Percentiles rank a stretch among this genome's conserved stretches.
phyloP scores from a whole-genome alignment of 2,797 vertebrate species.

The Chaetophractus vellerosus region DNA sequence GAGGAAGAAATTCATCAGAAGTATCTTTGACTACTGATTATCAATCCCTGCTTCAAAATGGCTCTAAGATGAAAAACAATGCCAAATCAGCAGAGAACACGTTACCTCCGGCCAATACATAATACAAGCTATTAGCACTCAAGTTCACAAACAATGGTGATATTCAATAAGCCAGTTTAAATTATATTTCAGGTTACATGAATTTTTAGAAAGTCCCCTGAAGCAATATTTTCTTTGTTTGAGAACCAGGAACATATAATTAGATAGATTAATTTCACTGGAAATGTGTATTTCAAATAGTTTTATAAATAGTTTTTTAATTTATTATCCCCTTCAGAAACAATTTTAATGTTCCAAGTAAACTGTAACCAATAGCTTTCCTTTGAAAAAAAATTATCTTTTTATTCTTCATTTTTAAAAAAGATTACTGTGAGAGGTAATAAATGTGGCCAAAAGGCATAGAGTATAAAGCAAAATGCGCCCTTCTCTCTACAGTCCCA shows the following conservation, averaged over 20 bases:
- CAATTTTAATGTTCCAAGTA: slow-evolving; percentile 10
- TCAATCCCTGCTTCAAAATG: neutral
- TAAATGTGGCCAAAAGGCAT: neutral
- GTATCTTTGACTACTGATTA: neutral
- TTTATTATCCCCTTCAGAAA: slow-evolving; percentile 63
- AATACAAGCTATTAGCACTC: neutral
- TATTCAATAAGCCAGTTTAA: slow-evolving; percentile 4
- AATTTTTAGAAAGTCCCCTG: slow-evolving; percentile 30
- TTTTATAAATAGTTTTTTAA: slow-evolving; percentile 31
- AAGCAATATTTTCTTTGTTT: slow-evolving; percentile 44
- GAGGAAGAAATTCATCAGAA: slow-evolving; percentile 19
- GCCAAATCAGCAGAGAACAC: neutral
- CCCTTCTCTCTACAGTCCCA: neutral
- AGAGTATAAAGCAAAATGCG: neutral
- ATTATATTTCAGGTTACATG: slow-evolving; percentile 23
- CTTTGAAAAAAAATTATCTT: slow-evolving; percentile 20
- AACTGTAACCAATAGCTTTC: neutral
- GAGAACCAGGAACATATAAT: slow-evolving; percentile 51
- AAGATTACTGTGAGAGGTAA: slow-evolving; percentile 23
- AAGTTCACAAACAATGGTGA: slow-evolving; percentile 15
- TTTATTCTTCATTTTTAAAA: slow-evolving; percentile 18
- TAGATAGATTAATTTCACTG: slow-evolving; percentile 42
- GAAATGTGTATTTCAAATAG: slow-evolving; percentile 14
- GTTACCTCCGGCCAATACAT: neutral
- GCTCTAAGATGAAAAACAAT: neutral